Conservation (phyloP, 2,888 invertebrate species). For the Drosophila mayaguana region DNA sequence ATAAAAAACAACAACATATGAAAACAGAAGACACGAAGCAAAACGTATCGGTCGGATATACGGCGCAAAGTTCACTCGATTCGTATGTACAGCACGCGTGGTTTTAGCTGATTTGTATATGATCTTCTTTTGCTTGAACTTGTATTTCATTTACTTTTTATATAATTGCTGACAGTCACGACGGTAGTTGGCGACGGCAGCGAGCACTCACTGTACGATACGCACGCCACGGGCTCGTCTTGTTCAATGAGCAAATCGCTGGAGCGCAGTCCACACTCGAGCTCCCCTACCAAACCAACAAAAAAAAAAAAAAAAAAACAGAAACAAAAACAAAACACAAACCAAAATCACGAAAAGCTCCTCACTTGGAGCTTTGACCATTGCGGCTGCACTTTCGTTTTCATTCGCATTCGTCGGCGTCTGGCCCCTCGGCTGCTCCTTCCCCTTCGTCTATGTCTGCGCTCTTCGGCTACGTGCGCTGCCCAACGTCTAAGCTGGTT, state of each 20-base stretch:
- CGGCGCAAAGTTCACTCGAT: slow-evolving; percentile 27
- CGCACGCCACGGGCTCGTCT: slow-evolving; percentile 74
- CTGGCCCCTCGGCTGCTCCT: not conserved
- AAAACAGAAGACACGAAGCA: slow-evolving; percentile 12
- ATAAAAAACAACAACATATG: not conserved
- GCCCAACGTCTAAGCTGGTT: slow-evolving; percentile 39
- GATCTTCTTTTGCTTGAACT: not conserved
- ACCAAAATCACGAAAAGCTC: slow-evolving; percentile 15
- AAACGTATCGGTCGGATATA: slow-evolving; percentile 15
- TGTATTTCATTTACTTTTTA: slow-evolving; percentile 22
- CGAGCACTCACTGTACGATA: slow-evolving; percentile 57
- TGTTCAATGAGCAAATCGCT: slow-evolving; percentile 77
- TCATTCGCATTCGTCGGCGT: slow-evolving; percentile 45
- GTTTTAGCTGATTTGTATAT: not conserved
- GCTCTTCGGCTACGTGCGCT: slow-evolving; percentile 34
- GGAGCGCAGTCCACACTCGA: slow-evolving; percentile 49
- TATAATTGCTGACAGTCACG: slow-evolving; percentile 46
- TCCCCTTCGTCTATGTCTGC: not conserved
- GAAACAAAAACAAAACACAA: not conserved
- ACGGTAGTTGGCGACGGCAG: slow-evolving; percentile 29
- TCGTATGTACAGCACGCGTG: slow-evolving; percentile 10
- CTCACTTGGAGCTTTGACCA: slow-evolving; percentile 14
- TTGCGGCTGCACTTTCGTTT: slow-evolving; percentile 70
- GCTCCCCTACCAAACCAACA: slow-evolving; percentile 38
- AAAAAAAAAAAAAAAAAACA: slow-evolving; percentile 36